These are phyloP conservation scores for Nyctibius grandis DNA, from an alignment of 2,797 vertebrate genomes.

Conservation along the genomic window DNA sequence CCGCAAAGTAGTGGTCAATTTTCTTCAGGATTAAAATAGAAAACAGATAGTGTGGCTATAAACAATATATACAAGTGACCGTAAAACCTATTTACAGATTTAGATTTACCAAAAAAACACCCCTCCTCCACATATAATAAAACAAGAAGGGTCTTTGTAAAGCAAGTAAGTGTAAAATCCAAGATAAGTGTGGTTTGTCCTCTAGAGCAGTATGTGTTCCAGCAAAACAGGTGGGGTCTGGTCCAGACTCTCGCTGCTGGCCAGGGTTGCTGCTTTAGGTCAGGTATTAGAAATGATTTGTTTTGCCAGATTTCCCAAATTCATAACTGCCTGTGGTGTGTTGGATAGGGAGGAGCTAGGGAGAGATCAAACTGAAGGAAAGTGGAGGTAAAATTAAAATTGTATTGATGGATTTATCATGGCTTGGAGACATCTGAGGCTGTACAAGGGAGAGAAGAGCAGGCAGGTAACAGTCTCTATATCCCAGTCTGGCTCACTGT, in stretches of 20 bases:
- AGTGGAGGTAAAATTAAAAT: background rate
- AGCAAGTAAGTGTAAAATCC: background rate
- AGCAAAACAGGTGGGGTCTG: background rate
- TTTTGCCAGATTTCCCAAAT: background rate
- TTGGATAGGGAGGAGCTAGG: background rate
- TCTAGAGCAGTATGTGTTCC: background rate
- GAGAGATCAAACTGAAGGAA: background rate
- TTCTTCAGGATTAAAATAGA: conserved; percentile 67
- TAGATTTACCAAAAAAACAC: conserved; percentile 39
- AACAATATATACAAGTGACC: conserved; percentile 39
- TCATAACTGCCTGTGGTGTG: background rate
- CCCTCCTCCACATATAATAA: background rate
- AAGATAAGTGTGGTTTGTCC: background rate
- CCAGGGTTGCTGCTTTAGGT: background rate
- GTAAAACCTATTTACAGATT: conserved; percentile 51
- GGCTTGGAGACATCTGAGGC: background rate
- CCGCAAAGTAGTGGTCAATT: conserved; percentile 73
- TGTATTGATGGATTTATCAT: background rate
- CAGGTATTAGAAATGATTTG: background rate
- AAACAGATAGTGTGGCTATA: conserved; percentile 53
- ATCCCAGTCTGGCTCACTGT: background rate
- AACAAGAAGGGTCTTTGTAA: background rate
- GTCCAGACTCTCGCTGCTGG: background rate
- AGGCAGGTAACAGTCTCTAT: background rate
- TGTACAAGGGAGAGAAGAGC: background rate